Evolutionary conservation across 2,113 vertebrate genomes (phyloP).

Genomic region (Notarius quadriscutis): DNA sequence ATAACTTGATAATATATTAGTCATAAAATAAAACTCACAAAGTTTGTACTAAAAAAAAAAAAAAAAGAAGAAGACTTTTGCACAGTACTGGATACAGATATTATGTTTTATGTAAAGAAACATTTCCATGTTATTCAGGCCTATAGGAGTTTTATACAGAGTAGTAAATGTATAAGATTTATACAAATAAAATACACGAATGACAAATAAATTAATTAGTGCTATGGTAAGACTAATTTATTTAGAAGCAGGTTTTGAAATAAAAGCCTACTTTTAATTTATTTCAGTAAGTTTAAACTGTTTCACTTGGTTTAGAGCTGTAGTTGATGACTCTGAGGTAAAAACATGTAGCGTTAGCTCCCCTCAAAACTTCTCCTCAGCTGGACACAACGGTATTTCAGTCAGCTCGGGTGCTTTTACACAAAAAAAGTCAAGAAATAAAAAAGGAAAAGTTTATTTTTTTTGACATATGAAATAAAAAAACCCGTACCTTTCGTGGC

Average conservation of each 20-base stretch:
- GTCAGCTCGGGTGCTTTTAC: neutral
- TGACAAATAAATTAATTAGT: too few relatives aligned
- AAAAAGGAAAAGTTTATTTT: neutral
- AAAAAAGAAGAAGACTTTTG: too few relatives aligned
- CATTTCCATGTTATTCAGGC: neutral
- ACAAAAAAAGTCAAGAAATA: neutral
- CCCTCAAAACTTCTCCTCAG: neutral
- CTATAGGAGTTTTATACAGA: neutral
- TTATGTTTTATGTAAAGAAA: too few relatives aligned
- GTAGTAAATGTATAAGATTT: neutral
- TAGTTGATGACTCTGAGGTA: neutral
- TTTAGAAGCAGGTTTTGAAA: neutral
- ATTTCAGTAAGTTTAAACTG: neutral
- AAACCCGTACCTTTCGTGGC: constrained; percentile 93
- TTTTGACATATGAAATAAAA: too few relatives aligned
- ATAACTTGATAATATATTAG: too few relatives aligned
- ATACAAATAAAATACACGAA: neutral
- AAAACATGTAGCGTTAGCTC: neutral
- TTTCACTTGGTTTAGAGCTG: neutral
- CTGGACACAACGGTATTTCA: neutral
- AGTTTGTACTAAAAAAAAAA: too few relatives aligned
- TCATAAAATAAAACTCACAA: too few relatives aligned
- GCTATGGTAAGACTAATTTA: too few relatives aligned
- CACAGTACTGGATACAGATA: too few relatives aligned
- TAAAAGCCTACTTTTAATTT: neutral